phyloP scores from a whole-genome alignment of 2,797 vertebrate species.

The Microctenopoma steveboyesi region DNA sequence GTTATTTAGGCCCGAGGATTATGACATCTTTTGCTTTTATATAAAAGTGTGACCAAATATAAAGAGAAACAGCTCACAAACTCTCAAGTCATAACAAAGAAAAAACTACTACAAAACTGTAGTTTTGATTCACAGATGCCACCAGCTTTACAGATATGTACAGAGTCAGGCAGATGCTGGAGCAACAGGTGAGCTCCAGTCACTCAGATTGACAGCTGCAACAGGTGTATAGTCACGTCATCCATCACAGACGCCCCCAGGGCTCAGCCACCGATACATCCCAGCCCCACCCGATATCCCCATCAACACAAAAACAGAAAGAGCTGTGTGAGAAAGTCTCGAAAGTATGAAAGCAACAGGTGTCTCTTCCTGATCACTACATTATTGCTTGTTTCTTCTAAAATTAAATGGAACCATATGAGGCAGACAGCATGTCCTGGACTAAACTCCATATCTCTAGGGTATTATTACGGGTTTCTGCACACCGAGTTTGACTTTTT shows the following conservation, averaged over 20 bases:
- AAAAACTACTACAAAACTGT: not conserved
- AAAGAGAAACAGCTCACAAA: not conserved
- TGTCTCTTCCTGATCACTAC: not conserved
- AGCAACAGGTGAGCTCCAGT: conserved; percentile 30
- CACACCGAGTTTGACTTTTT: not conserved
- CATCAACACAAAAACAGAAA: conserved; percentile 13
- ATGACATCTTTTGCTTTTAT: not conserved
- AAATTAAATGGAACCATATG: not conserved
- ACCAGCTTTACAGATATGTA: not conserved
- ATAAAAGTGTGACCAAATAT: not conserved
- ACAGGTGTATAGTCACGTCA: conserved; percentile 15
- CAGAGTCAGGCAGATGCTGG: conserved; percentile 3
- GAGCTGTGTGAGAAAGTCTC: not conserved
- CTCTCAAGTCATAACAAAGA: no score
- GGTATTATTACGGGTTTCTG: not conserved
- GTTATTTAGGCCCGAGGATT: not conserved
- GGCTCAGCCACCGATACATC: not conserved
- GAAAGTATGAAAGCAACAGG: conserved; percentile 16
- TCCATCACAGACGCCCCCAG: not conserved
- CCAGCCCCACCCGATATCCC: not conserved
- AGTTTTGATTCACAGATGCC: not conserved
- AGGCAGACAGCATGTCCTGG: no score
- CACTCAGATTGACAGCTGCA: conserved; percentile 11
- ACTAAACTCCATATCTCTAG: not conserved
- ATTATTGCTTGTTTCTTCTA: not conserved